Conservation (phyloP, 2,113 vertebrate genomes). For the Corvus cornix region DNA sequence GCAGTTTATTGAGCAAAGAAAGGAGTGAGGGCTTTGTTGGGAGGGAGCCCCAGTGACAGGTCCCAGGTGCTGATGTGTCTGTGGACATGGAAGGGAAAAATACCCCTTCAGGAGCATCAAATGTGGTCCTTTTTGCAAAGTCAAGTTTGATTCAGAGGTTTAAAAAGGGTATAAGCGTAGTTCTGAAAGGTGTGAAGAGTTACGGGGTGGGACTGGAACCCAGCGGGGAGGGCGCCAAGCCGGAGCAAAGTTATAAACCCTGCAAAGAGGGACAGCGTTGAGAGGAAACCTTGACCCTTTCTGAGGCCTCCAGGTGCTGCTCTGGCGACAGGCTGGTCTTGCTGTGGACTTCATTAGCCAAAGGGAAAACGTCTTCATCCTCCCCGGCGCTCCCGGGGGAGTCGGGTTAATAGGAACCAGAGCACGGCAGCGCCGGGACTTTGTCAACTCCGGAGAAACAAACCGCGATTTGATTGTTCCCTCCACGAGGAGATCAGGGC, state of each 20-base stretch:
- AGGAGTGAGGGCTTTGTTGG: fast-evolving
- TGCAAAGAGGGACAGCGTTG: background rate
- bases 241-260: background rate
- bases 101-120: background rate
- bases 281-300: background rate
- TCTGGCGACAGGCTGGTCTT: background rate
- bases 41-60: background rate
- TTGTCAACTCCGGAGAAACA: slow-evolving; percentile 19
- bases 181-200: background rate
- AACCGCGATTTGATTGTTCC: slow-evolving; percentile 25
- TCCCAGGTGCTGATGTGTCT: background rate
- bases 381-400: background rate
- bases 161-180: fast-evolving
- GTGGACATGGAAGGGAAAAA: background rate
- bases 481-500: slow-evolving; percentile 19
- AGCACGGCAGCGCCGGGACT: background rate
- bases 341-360: background rate
- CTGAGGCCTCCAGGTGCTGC: background rate
- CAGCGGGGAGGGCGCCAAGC: background rate
- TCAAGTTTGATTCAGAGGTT: background rate
- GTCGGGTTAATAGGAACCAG: slow-evolving; percentile 22
- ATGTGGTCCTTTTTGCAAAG: background rate
- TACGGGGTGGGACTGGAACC: background rate
- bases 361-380: slow-evolving; percentile 25
- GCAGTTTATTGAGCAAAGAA: background rate